These are phyloP conservation scores for Lithosia quadra DNA, from an alignment of 2,888 invertebrate genomes.

Conservation along the genomic window DNA sequence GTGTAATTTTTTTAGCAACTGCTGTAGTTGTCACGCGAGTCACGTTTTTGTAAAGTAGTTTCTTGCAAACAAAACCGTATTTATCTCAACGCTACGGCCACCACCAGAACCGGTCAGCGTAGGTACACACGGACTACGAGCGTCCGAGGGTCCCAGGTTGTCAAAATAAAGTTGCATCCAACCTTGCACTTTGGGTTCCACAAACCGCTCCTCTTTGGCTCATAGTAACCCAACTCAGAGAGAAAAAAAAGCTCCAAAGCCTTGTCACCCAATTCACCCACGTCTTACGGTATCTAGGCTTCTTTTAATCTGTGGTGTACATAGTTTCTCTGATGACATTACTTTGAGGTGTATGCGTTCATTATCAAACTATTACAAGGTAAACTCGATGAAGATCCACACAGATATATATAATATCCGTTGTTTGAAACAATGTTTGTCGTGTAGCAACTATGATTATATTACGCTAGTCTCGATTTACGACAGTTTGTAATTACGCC, in stretches of 20 bases:
- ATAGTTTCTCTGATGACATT: neutral
- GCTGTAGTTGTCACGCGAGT: no score
- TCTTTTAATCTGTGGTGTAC: neutral
- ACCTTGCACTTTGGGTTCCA: no score
- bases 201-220: neutral
- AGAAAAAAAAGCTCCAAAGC: no score
- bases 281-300: neutral
- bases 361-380: neutral
- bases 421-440: neutral
- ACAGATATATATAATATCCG: neutral
- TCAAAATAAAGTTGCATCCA: no score
- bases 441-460: neutral
- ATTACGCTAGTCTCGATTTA: neutral
- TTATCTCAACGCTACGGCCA: no score
- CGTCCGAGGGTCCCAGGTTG: no score
- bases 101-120: no score
- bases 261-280: neutral
- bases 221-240: neutral
- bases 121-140: no score
- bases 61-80: no score
- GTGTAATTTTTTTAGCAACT: no score
- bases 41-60: no score
- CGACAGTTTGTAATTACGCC: neutral
- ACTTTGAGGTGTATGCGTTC: neutral
- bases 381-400: neutral